These are phyloP conservation scores for Elaeidobius kamerunicus DNA, from an alignment of 2,888 invertebrate genomes.

Conservation along the genomic window DNA sequence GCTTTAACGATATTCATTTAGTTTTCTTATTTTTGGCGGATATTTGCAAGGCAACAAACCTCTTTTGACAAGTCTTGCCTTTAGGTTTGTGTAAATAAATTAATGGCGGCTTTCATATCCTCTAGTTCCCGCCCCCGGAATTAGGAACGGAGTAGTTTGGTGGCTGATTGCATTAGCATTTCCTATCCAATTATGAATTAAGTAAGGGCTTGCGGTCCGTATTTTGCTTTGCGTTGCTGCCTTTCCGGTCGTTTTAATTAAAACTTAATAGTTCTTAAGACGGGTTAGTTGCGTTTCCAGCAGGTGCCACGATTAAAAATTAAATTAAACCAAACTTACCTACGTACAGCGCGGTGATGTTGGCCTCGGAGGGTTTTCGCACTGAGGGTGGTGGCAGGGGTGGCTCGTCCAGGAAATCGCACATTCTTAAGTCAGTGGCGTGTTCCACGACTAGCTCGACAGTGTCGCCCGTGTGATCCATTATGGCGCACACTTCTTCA, in stretches of 20 bases:
- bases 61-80: no score
- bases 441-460: conserved; percentile 86
- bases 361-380: conserved; percentile 50
- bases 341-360: conserved; percentile 56
- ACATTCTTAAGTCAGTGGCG: conserved; percentile 69
- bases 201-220: conserved; percentile 7
- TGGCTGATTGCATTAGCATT: conserved; percentile 21
- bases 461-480: conserved; percentile 82
- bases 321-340: conserved; percentile 52
- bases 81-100: no score
- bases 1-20: no score
- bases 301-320: no score
- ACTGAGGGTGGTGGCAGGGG: conserved; percentile 47
- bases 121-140: conserved; percentile 14
- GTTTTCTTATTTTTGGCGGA: no score
- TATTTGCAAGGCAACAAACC: no score
- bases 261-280: not conserved
- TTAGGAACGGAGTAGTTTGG: conserved; percentile 8
- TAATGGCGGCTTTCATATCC: conserved; percentile 21
- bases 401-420: conserved; percentile 65
- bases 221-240: not conserved
- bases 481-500: conserved; percentile 87
- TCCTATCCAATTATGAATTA: conserved; percentile 25
- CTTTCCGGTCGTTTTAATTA: conserved; percentile 11
- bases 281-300: no score